Evolutionary conservation across 2,113 vertebrate genomes (phyloP).

Genomic region (Macrotis lagotis): DNA sequence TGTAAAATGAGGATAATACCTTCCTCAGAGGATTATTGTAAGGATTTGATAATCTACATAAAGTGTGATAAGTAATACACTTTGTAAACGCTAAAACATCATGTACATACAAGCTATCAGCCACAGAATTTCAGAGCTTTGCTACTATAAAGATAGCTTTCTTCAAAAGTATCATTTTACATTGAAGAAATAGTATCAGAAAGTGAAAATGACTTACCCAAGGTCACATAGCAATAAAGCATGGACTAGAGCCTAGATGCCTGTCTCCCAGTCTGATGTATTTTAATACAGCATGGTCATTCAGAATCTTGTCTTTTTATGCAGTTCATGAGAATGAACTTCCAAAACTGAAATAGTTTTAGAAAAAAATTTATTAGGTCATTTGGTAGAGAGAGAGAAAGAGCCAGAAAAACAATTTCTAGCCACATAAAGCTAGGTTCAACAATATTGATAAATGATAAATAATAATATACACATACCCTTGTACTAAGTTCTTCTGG

Average conservation of each 20-base stretch:
- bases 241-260: no score
- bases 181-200: background rate
- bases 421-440: background rate
- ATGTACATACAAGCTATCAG: background rate
- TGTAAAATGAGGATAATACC: background rate
- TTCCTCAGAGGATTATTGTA: background rate
- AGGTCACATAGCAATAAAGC: background rate
- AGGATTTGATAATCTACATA: background rate
- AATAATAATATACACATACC: background rate
- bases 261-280: background rate
- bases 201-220: background rate
- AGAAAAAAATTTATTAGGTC: background rate
- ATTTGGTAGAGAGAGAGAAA: conserved; percentile 1
- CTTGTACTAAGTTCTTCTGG: background rate
- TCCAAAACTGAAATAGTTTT: background rate
- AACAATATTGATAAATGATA: background rate
- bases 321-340: background rate
- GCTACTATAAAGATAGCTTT: background rate
- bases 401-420: background rate
- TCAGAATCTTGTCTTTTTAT: background rate
- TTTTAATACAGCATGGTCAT: background rate
- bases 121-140: no score
- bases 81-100: background rate
- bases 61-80: no score
- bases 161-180: background rate